phyloP scores from a whole-genome alignment of 2,113 vertebrate species.

The Cyprinus carpio region DNA sequence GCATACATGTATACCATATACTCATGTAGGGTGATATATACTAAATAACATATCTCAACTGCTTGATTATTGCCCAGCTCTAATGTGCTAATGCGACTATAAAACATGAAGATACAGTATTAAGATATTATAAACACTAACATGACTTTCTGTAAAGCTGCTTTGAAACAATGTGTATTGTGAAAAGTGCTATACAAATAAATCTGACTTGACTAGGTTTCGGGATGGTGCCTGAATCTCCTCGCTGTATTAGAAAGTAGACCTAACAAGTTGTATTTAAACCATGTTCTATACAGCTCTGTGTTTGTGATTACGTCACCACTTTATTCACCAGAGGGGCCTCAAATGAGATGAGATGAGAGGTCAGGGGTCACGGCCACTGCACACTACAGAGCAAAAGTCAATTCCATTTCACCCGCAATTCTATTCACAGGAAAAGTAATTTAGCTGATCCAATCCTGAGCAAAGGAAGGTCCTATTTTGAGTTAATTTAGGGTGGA shows the following conservation, averaged over 20 bases:
- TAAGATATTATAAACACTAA: neutral
- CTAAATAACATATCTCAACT: neutral
- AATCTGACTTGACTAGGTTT: neutral
- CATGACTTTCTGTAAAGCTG: neutral
- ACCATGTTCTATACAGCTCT: neutral
- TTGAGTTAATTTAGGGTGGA: neutral
- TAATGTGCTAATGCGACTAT: neutral
- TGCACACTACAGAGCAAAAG: conserved; percentile 17
- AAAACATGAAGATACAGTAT: neutral
- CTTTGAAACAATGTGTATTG: neutral
- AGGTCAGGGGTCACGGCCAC: conserved; percentile 37
- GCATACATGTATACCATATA: neutral
- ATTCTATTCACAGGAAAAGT: conserved; percentile 32
- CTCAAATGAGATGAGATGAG: conserved; percentile 35
- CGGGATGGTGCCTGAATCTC: neutral
- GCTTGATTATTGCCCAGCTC: neutral
- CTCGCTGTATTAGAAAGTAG: neutral
- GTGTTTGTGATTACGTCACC: conserved; percentile 6
- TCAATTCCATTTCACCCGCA: conserved; percentile 38
- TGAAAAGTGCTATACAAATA: neutral
- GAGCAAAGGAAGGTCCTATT: neutral
- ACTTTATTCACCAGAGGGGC: conserved; percentile 22
- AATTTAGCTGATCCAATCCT: conserved; percentile 24
- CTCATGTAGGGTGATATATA: neutral
- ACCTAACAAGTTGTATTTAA: neutral